A percentile compares a stretch with the other conserved stretches of the same genome.
phyloP scores from a whole-genome alignment of 2,888 invertebrate genomes.

The Apomyelois bistriatella region DNA sequence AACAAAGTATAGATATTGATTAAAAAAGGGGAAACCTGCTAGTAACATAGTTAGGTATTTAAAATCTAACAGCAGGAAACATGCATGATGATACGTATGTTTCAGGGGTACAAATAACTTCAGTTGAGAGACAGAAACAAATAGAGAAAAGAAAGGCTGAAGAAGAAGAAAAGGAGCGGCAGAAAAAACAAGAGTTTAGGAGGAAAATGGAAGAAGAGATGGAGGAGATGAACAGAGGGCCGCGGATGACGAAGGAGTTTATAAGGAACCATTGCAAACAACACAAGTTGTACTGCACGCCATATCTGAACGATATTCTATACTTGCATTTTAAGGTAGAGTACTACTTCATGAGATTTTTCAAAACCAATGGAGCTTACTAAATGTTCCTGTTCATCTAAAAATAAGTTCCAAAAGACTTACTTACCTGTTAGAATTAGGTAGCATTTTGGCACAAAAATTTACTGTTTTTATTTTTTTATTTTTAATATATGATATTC shows the following conservation, averaged over 20 bases:
- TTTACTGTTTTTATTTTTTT: too few relatives aligned
- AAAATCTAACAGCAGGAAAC: too few relatives aligned
- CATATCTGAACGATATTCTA: slow-evolving; percentile 93
- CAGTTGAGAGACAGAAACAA: slow-evolving; percentile 26
- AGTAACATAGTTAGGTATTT: too few relatives aligned
- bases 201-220: slow-evolving; percentile 54
- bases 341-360: too few relatives aligned
- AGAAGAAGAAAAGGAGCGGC: slow-evolving; percentile 44
- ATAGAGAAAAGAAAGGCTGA: slow-evolving; percentile 39
- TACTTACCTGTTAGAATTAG: too few relatives aligned
- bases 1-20: too few relatives aligned
- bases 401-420: too few relatives aligned
- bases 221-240: slow-evolving; percentile 57
- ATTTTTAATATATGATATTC: too few relatives aligned
- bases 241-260: slow-evolving; percentile 89
- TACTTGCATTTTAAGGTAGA: slow-evolving; percentile 96
- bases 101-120: slow-evolving; percentile 15
- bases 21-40: too few relatives aligned
- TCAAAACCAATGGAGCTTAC: too few relatives aligned
- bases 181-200: slow-evolving; percentile 46
- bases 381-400: too few relatives aligned
- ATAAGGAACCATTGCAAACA: slow-evolving; percentile 91
- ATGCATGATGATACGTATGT: neutral
- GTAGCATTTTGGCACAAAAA: too few relatives aligned
- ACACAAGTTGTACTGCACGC: slow-evolving; percentile 91